These are phyloP conservation scores for Tuberolachnus salignus DNA, from an alignment of 2,888 invertebrate species.

Conservation along the genomic window DNA sequence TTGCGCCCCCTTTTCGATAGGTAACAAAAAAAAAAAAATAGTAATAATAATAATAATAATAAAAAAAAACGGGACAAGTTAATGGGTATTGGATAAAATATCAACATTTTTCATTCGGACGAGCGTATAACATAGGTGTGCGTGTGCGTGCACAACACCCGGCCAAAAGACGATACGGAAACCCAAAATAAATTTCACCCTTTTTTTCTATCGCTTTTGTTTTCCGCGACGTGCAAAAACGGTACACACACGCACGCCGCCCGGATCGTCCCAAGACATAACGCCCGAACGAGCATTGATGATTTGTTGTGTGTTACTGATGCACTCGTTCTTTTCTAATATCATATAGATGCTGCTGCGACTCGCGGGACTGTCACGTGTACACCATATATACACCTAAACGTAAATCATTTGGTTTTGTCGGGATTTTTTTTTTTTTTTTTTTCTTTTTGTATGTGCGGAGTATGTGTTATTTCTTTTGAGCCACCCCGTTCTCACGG, in stretches of 20 bases:
- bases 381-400: too few relatives aligned
- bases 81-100: conserved; percentile 49
- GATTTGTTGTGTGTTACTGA: conserved; percentile 38
- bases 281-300: conserved; percentile 55
- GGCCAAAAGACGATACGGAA: conserved; percentile 55
- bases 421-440: conserved; percentile 2
- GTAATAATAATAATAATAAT: conserved; percentile 1
- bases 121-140: conserved; percentile 6
- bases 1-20: conserved; percentile 15
- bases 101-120: conserved; percentile 54
- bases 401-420: conserved; percentile 34
- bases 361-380: background rate
- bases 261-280: conserved; percentile 45
- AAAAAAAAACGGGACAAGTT: conserved; percentile 47
- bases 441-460: background rate
- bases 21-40: conserved; percentile 26
- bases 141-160: conserved; percentile 41
- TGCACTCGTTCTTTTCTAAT: too few relatives aligned
- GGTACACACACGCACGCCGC: background rate
- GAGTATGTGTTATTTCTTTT: too few relatives aligned
- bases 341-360: too few relatives aligned
- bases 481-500: too few relatives aligned
- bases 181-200: conserved; percentile 53
- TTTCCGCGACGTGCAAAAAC: conserved; percentile 51
- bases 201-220: conserved; percentile 43